phyloP scores from a whole-genome alignment of 1,140 invertebrate species.

The Drosophila ercepeae region DNA sequence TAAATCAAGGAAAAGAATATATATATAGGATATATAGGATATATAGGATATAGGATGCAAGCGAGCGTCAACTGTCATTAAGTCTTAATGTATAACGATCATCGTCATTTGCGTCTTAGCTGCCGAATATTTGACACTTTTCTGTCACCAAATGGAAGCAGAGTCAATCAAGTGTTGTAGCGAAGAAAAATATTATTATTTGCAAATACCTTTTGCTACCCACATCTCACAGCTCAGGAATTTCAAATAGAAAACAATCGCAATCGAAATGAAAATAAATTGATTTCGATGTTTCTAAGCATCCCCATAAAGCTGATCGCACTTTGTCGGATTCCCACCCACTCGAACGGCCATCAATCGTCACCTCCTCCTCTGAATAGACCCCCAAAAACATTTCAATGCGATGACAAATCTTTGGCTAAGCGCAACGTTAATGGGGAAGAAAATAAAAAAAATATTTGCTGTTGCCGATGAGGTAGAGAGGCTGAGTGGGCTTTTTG shows the following conservation, averaged over 20 bases:
- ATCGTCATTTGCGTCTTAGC: conserved; percentile 50
- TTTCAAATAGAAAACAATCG: conserved; percentile 10
- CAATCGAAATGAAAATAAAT: conserved; percentile 32
- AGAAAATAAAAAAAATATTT: conserved; percentile 36
- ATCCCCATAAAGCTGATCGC: conserved; percentile 15
- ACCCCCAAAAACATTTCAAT: conserved; percentile 25
- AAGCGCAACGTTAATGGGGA: conserved; percentile 56
- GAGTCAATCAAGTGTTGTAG: conserved; percentile 48
- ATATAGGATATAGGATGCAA: conserved; percentile 5
- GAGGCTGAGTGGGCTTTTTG: not conserved
- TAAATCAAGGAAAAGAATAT: conserved; percentile 33
- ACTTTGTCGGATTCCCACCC: conserved; percentile 21
- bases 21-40: conserved; percentile 19
- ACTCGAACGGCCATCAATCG: conserved; percentile 33
- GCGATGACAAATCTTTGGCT: conserved; percentile 65
- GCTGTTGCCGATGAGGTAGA: not conserved
- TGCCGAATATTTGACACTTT: conserved; percentile 31
- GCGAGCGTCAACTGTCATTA: conserved; percentile 70
- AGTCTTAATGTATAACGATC: conserved; percentile 59
- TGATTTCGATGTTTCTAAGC: conserved; percentile 17
- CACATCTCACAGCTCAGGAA: not conserved
- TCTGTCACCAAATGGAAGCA: conserved; percentile 20
- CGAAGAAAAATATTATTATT: not conserved
- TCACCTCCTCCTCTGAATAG: conserved; percentile 14
- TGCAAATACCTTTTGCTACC: not conserved